Base-by-base conservation (phyloP, 2,888 invertebrate species). In the Mycalesis mineus region DNA sequence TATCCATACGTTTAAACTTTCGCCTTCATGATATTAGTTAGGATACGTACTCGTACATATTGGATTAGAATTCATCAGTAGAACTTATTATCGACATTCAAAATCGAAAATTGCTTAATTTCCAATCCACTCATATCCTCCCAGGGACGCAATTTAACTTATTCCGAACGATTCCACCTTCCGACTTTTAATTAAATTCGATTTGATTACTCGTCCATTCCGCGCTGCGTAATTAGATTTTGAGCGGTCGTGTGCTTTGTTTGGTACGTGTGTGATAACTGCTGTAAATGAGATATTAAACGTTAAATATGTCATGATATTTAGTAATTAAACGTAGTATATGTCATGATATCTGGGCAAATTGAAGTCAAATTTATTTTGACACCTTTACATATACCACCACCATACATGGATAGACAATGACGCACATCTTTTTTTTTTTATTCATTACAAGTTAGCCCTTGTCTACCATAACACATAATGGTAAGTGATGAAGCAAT, bases 131-230 rank as follows among this genome's bases (percentile, higher is more conserved):
- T 57, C 40, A 41, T 40, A 49, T 53, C 51, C 39, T 45, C 47
- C 13, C 37, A 39, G 56, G 47, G 44, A 57, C 60, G 56, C 60
- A 58, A 64, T 62, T 62, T 60, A 57, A 62, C 55, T 58, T 64
- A 62, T 60, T 54, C 55, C 57, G 42, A 58, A 47, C 47, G 39
- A 28, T 48, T 51, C 40, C 45, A 56, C 50, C 47, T 59, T 56
- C 51, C 29, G 50, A 58, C 41, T 58, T 62, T 58, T 54, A 61
- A 61, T 61, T 61, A 47, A 63, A 58, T 58, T 61, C 59, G 42
- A 62, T 61, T 56, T 59, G 51, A 61, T 63, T 59, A 51, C 39
- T 47, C 49, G 11, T 22, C 37, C 39, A 49, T 39, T 50, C 17
- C 40, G 14, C 41, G 17, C 39, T 13, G 28, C 42, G 36, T 64